Evolutionary conservation across 2,888 invertebrate species (phyloP).

Genomic region (Leucoptera coffeella): DNA sequence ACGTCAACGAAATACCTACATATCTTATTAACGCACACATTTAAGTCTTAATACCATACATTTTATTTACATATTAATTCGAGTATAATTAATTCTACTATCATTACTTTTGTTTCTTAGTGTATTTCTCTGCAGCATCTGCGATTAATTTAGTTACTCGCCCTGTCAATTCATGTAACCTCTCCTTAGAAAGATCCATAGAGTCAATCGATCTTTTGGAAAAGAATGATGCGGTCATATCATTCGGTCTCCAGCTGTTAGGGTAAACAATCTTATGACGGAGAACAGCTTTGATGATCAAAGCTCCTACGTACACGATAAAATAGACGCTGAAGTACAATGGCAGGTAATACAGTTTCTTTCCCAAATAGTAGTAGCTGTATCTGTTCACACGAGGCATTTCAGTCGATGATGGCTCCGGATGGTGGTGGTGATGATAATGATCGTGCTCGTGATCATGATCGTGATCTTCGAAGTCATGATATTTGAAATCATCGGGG

Average conservation of each 20-base stretch:
- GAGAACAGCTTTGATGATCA: constrained; percentile 65
- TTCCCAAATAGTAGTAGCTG: constrained; percentile 70
- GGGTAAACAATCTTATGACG: constrained; percentile 65
- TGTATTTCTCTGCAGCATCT: constrained; percentile 32
- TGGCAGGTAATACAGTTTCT: constrained; percentile 70
- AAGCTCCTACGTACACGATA: constrained; percentile 62
- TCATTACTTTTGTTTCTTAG: constrained; percentile 13
- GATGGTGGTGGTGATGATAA: constrained; percentile 22
- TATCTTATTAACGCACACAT: too few relatives aligned
- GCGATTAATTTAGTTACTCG: constrained; percentile 36
- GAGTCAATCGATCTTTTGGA: constrained; percentile 32
- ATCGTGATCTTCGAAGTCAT: constrained; percentile 32
- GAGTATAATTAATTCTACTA: constrained; percentile 3
- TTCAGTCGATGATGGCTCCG: constrained; percentile 34
- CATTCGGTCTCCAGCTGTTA: constrained; percentile 45
- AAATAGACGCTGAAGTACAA: constrained; percentile 70
- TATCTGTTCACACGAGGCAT: constrained; percentile 57
- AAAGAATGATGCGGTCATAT: constrained; percentile 28
- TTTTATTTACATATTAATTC: background rate
- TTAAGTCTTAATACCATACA: background rate
- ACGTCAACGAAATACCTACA: constrained; percentile 6
- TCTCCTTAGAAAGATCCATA: constrained; percentile 41
- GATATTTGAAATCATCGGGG: constrained; percentile 31
- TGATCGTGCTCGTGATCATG: constrained; percentile 16
- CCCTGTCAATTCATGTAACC: constrained; percentile 39